These are phyloP conservation scores for Genyomyrus donnyi DNA, from an alignment of 2,113 vertebrate genomes.

Conservation along the genomic window DNA sequence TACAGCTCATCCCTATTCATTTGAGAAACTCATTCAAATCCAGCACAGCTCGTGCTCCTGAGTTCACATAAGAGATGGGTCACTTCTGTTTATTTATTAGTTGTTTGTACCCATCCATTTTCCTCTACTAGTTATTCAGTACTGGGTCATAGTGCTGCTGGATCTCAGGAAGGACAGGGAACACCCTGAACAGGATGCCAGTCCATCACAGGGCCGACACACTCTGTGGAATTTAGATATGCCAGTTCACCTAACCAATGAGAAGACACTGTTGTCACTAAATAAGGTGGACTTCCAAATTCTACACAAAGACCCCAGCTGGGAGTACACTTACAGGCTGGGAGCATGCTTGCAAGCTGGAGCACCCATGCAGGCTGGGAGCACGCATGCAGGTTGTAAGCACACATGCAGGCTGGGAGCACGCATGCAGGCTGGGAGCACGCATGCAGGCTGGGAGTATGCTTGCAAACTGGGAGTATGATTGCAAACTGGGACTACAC, in stretches of 20 bases:
- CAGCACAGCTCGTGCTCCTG: not conserved
- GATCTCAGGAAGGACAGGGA: not conserved
- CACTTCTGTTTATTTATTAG: not conserved
- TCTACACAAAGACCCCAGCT: no score
- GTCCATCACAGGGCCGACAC: not conserved
- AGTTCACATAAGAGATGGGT: not conserved
- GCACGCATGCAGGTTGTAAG: no score
- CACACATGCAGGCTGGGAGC: no score
- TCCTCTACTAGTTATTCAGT: not conserved
- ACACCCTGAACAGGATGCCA: not conserved
- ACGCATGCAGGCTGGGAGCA: no score
- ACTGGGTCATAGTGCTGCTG: not conserved
- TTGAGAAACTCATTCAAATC: not conserved
- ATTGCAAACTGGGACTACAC: not conserved
- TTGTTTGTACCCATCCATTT: not conserved
- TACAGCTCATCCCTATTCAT: not conserved
- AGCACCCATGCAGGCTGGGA: no score
- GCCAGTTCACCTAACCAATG: not conserved
- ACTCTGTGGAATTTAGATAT: not conserved
- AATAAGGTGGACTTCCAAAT: no score
- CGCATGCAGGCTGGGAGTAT: no score
- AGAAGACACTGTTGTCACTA: no score
- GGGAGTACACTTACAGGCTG: no score
- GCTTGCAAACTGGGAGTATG: no score
- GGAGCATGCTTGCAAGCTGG: no score